Conservation (phyloP, 2,113 vertebrate genomes). For the Bostrychus sinensis region DNA sequence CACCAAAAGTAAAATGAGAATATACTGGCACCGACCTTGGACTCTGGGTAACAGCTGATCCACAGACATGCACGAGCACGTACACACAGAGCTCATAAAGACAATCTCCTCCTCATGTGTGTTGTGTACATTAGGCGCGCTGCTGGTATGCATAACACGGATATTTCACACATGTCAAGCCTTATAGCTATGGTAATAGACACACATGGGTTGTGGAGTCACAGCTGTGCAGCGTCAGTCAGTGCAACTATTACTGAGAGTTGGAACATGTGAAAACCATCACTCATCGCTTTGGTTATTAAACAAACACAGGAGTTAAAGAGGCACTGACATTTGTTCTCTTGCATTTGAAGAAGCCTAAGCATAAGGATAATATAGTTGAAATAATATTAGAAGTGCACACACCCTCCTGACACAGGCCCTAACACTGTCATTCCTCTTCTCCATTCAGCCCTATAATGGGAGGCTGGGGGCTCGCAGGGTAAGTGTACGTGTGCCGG, state of each 20-base stretch:
- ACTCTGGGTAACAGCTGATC: constrained; percentile 45
- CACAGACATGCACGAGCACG: constrained; percentile 20
- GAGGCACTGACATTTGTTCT: background rate
- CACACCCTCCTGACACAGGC: constrained; percentile 20
- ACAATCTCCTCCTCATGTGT: constrained; percentile 9
- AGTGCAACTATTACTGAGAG: background rate
- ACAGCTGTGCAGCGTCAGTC: constrained; percentile 32
- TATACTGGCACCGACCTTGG: constrained; percentile 20
- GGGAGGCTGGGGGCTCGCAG: constrained; percentile 52
- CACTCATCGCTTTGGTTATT: background rate
- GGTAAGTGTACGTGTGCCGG: constrained; percentile 35
- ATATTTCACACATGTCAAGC: constrained; percentile 26
- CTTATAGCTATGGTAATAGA: constrained; percentile 16
- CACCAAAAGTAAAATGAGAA: constrained; percentile 6
- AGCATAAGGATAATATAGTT: no score
- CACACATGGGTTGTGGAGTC: background rate
- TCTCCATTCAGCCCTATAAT: constrained; percentile 70
- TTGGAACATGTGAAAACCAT: background rate
- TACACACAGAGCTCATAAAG: constrained; percentile 9
- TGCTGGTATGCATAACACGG: constrained; percentile 30
- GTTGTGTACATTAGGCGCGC: constrained; percentile 14
- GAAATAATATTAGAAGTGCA: constrained; percentile 5
- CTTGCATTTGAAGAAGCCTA: background rate
- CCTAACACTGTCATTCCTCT: constrained; percentile 60
- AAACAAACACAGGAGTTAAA: background rate